Evolutionary conservation across 2,113 vertebrate species (phyloP).

Genomic region (Pseudorectes ferrugineus): DNA sequence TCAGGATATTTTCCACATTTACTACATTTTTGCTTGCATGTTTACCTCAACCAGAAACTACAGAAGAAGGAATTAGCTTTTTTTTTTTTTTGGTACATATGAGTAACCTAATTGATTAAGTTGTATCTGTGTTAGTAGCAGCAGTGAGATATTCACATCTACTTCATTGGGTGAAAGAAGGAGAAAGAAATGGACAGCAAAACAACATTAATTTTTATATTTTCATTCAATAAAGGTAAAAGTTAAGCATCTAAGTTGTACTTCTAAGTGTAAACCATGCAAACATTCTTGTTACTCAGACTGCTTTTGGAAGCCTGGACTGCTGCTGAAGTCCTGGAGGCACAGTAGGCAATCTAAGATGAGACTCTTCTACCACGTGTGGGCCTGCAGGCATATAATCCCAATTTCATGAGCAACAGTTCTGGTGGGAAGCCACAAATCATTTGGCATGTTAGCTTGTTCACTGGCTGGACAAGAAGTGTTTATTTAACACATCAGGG

Average conservation of each 20-base stretch:
- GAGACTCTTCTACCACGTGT: neutral
- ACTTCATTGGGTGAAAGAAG: neutral
- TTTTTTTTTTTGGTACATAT: neutral
- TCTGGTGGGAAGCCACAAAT: constrained; percentile 36
- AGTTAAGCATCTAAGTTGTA: neutral
- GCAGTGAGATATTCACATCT: neutral
- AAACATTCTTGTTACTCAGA: neutral
- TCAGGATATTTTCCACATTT: neutral
- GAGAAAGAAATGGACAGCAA: neutral
- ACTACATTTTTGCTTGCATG: neutral
- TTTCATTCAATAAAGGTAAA: neutral
- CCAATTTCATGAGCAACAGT: neutral
- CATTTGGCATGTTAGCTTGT: neutral
- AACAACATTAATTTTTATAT: neutral
- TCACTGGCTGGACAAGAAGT: neutral
- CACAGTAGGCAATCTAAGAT: neutral
- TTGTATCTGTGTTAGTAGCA: neutral
- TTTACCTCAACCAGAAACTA: neutral
- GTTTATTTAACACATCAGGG: constrained; percentile 35
- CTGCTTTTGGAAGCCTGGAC: neutral
- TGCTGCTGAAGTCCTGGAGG: neutral
- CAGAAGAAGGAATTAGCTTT: neutral
- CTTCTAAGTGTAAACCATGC: neutral
- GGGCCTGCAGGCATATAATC: neutral
- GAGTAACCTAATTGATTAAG: neutral